Evolutionary conservation across 2,797 vertebrate species (phyloP).

Genomic region (Labeo calbasu): DNA sequence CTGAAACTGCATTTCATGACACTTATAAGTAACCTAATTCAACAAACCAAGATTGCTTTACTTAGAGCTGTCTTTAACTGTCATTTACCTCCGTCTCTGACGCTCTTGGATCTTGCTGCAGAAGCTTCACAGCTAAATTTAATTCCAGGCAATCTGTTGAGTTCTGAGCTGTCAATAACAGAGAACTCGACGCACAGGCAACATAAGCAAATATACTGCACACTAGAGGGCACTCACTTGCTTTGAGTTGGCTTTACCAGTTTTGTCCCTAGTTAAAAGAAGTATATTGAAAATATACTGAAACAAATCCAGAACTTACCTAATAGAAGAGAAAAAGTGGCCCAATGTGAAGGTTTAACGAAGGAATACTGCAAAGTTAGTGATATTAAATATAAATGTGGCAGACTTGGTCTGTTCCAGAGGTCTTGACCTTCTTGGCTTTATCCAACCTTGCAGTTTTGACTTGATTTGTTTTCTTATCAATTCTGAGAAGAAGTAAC

Average conservation of each 20-base stretch:
- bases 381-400: not conserved
- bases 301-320: not conserved
- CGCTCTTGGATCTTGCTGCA: slow-evolving; percentile 2
- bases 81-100: not conserved
- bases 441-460: not conserved
- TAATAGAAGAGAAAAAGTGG: slow-evolving; percentile 7
- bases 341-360: not conserved
- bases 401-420: not conserved
- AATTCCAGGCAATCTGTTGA: slow-evolving; percentile 31
- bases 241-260: slow-evolving; percentile 23
- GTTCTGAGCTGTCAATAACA: slow-evolving; percentile 28
- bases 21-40: not conserved
- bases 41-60: slow-evolving; percentile 3
- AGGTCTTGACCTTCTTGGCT: not conserved
- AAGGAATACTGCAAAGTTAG: not conserved
- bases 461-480: not conserved
- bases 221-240: slow-evolving; percentile 52
- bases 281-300: not conserved
- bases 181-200: not conserved
- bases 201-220: not conserved
- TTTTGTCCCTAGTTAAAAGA: not conserved
- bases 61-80: not conserved
- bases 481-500: not conserved
- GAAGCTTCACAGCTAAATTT: slow-evolving; percentile 23
- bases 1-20: not conserved